Percentiles rank a stretch among this genome's conserved stretches.
Evolutionary conservation across 1,140 invertebrate species (phyloP).

Genomic region (Aphaenogaster rudis): DNA sequence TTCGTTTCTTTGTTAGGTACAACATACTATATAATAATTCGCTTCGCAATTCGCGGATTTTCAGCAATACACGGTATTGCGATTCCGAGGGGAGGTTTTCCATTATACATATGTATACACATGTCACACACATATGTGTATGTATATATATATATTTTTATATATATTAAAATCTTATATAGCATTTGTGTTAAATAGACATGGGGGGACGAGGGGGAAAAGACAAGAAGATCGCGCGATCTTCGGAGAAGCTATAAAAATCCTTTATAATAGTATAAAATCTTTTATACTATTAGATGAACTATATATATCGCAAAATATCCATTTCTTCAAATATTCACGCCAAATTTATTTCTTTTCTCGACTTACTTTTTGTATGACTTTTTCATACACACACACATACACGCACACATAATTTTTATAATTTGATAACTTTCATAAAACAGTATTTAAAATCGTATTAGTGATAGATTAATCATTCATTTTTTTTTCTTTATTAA

Average conservation of each 20-base stretch:
- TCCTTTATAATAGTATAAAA: background rate
- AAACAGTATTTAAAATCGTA: slow-evolving; percentile 13
- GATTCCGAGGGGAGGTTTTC: slow-evolving; percentile 39
- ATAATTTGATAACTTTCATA: slow-evolving; percentile 17
- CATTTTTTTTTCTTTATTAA: slow-evolving; percentile 18
- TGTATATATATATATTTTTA: slow-evolving; percentile 60
- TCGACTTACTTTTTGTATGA: background rate
- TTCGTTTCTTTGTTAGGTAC: slow-evolving; percentile 58
- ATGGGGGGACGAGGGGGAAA: slow-evolving; percentile 7
- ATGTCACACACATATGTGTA: slow-evolving; percentile 56
- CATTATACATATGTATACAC: slow-evolving; percentile 62
- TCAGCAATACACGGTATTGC: slow-evolving; percentile 75
- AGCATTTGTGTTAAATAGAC: slow-evolving; percentile 42
- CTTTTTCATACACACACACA: background rate
- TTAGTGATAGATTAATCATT: slow-evolving; percentile 10
- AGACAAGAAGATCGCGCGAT: background rate
- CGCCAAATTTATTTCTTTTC: background rate
- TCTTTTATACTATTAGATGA: background rate
- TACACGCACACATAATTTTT: background rate
- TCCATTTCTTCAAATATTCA: background rate
- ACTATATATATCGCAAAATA: background rate
- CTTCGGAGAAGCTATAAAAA: slow-evolving; percentile 16
- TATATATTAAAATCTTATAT: slow-evolving; percentile 69
- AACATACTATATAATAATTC: slow-evolving; percentile 62
- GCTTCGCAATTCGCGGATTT: slow-evolving; percentile 20